Evolutionary conservation across 2,113 vertebrate species (phyloP).

Genomic region (Neolamprologus toae): DNA sequence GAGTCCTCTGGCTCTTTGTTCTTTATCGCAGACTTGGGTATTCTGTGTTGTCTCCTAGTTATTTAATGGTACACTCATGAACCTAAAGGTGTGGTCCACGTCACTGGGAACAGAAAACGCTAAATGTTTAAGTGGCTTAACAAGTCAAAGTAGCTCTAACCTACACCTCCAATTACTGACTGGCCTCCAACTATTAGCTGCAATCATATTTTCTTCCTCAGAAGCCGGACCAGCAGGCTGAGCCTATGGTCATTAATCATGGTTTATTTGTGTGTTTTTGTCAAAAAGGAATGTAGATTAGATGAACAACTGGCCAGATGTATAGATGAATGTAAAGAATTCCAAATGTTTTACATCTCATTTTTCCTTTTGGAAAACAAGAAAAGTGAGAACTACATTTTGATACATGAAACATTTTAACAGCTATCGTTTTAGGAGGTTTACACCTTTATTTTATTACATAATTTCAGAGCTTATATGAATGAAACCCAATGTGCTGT

Average conservation of each 20-base stretch:
- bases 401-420: not conserved
- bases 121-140: not conserved
- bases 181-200: not conserved
- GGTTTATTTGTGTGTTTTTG: not conserved
- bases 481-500: not conserved
- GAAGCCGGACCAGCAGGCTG: not conserved
- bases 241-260: not conserved
- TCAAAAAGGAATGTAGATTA: not conserved
- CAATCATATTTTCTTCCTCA: not conserved
- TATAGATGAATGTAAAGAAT: not conserved
- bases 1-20: not conserved
- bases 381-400: not conserved
- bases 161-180: not conserved
- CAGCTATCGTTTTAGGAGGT: not conserved
- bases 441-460: not conserved
- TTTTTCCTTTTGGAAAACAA: not conserved
- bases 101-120: not conserved
- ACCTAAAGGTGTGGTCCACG: not conserved
- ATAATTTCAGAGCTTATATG: not conserved
- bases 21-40: not conserved
- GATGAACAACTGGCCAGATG: not conserved
- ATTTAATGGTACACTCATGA: not conserved
- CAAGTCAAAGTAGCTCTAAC: not conserved
- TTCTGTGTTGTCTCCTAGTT: not conserved
- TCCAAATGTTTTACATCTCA: not conserved